These are phyloP conservation scores for Caerostris extrusa DNA, from an alignment of 1,140 invertebrate genomes.

Conservation along the genomic window DNA sequence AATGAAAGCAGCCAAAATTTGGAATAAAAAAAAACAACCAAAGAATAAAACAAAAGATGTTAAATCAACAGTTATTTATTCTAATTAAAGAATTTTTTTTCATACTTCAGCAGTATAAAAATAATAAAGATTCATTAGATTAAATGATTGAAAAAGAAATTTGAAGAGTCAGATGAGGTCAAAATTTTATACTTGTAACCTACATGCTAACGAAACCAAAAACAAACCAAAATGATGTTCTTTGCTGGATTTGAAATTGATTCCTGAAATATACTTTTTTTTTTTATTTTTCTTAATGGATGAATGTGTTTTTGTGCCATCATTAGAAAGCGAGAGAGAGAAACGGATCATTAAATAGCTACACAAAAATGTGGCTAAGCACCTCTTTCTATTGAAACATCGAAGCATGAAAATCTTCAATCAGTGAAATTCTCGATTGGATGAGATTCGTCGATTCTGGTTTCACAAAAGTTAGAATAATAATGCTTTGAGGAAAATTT, in stretches of 20 bases:
- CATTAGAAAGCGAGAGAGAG: not conserved
- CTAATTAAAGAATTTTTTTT: too few relatives aligned
- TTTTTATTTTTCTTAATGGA: not conserved
- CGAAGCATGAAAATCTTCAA: not conserved
- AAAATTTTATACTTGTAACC: conserved; percentile 6
- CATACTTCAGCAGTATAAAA: too few relatives aligned
- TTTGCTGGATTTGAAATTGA: not conserved
- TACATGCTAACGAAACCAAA: conserved; percentile 29
- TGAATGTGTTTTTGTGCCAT: not conserved
- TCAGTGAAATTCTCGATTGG: not conserved
- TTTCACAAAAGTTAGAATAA: not conserved
- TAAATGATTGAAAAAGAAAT: too few relatives aligned
- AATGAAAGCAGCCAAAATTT: too few relatives aligned
- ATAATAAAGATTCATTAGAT: too few relatives aligned
- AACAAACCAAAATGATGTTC: not conserved
- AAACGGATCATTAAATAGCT: not conserved
- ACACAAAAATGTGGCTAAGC: not conserved
- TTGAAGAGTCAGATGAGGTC: not conserved
- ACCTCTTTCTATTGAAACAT: not conserved
- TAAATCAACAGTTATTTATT: too few relatives aligned
- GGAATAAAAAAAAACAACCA: too few relatives aligned
- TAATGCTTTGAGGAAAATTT: too few relatives aligned
- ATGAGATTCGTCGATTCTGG: not conserved
- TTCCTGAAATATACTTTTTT: not conserved
- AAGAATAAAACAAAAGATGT: too few relatives aligned